Evolutionary conservation across 2,797 vertebrate genomes (phyloP).

Genomic region (Mus caroli): DNA sequence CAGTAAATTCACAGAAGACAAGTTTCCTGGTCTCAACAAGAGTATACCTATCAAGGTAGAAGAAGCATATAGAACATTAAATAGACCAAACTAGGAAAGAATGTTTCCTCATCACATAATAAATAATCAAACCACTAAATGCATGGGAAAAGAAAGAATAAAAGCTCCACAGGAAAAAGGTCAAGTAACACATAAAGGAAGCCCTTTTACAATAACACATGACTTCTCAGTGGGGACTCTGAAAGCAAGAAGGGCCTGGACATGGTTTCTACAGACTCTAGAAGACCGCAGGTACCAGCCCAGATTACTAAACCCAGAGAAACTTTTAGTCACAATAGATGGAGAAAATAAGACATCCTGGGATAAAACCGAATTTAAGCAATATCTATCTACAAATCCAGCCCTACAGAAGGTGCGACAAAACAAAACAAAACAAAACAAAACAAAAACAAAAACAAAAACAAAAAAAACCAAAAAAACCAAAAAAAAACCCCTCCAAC

Average conservation of each 20-base stretch:
- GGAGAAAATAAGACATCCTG: neutral
- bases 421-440: too few relatives aligned
- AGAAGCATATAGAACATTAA: neutral
- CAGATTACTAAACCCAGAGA: neutral
- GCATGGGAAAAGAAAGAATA: neutral
- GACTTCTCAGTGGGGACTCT: neutral
- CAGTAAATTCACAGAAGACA: neutral
- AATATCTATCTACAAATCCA: neutral
- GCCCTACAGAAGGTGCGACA: neutral
- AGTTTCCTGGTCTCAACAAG: neutral
- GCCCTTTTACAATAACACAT: neutral
- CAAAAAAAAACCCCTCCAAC: neutral
- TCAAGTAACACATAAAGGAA: neutral
- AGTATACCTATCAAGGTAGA: neutral
- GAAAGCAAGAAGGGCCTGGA: neutral
- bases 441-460: too few relatives aligned
- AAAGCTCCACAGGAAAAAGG: neutral
- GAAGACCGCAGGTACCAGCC: neutral
- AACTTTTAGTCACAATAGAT: neutral
- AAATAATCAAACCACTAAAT: neutral
- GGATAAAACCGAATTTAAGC: neutral
- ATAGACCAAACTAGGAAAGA: neutral
- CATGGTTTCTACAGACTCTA: neutral
- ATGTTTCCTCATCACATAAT: neutral
- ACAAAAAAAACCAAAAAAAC: too few relatives aligned